phyloP scores from a whole-genome alignment of 2,797 vertebrate species.

The Neosilurus hyrtlii region DNA sequence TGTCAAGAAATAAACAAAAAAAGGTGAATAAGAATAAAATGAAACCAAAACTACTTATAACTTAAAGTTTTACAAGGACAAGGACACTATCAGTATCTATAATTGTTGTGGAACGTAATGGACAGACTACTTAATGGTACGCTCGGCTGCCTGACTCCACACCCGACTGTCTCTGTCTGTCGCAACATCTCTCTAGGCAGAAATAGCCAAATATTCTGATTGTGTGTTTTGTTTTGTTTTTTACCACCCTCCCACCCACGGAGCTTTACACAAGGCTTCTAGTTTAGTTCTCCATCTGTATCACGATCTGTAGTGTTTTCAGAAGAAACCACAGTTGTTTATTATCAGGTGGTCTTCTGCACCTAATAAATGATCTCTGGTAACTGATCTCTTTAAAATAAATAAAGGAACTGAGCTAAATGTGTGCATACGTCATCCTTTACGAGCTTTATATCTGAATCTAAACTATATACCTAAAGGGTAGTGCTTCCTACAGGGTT shows the following conservation, averaged over 20 bases:
- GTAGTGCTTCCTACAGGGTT: neutral
- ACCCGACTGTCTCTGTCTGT: too few relatives aligned
- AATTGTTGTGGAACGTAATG: too few relatives aligned
- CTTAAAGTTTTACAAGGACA: neutral
- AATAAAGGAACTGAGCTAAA: neutral
- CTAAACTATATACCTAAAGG: neutral
- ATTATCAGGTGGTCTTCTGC: neutral
- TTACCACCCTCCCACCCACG: too few relatives aligned
- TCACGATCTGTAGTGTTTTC: neutral
- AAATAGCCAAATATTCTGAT: too few relatives aligned
- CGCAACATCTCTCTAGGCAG: too few relatives aligned
- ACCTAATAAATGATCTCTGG: neutral
- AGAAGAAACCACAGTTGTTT: neutral
- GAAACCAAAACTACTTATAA: neutral
- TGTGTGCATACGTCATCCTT: neutral
- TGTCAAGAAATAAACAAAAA: neutral
- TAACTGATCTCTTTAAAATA: neutral
- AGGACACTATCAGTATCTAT: neutral
- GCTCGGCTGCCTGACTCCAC: too few relatives aligned
- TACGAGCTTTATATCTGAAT: neutral
- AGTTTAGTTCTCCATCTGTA: neutral
- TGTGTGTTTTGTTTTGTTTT: too few relatives aligned
- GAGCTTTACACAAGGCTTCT: too few relatives aligned
- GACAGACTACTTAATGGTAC: too few relatives aligned
- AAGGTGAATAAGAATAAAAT: neutral